Evolutionary conservation across 2,797 vertebrate genomes (phyloP).

Genomic region (Eupleurogrammus muticus): DNA sequence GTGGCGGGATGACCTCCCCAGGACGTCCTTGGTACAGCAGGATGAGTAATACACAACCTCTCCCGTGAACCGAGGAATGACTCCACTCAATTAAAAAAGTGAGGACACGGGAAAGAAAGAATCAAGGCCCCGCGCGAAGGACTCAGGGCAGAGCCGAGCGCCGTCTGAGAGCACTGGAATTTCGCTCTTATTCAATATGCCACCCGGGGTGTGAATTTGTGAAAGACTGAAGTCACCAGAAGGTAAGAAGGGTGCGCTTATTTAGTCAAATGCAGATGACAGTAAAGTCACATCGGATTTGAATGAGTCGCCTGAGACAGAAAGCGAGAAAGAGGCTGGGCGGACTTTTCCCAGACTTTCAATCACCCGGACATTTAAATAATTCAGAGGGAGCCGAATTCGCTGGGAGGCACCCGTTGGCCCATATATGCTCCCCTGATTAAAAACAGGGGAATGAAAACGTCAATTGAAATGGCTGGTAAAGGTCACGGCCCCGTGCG

Average conservation of each 20-base stretch:
- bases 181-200: slow-evolving; percentile 14
- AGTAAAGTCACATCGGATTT: background rate
- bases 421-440: slow-evolving; percentile 45
- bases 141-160: slow-evolving; percentile 18
- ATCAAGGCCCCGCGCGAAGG: background rate
- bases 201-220: slow-evolving; percentile 14
- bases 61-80: slow-evolving; percentile 4
- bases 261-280: slow-evolving; percentile 17
- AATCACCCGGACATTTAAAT: slow-evolving; percentile 65
- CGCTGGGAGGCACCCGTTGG: slow-evolving; percentile 27
- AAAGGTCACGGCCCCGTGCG: slow-evolving; percentile 64
- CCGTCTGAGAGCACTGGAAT: slow-evolving; percentile 10
- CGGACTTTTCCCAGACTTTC: slow-evolving; percentile 21
- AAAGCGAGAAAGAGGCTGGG: slow-evolving; percentile 4
- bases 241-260: background rate
- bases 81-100: slow-evolving; percentile 26
- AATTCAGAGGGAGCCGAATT: slow-evolving; percentile 57
- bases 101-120: slow-evolving; percentile 8
- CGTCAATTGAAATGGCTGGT: slow-evolving; percentile 45
- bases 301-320: slow-evolving; percentile 2
- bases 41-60: background rate
- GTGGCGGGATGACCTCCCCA: slow-evolving; percentile 5
- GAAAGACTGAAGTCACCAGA: slow-evolving; percentile 19
- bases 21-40: background rate
- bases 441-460: slow-evolving; percentile 50